A percentile compares a stretch with the other conserved stretches of the same genome.
Conservation (phyloP, 1,140 invertebrate genomes). For the Drosophila repletoides region DNA sequence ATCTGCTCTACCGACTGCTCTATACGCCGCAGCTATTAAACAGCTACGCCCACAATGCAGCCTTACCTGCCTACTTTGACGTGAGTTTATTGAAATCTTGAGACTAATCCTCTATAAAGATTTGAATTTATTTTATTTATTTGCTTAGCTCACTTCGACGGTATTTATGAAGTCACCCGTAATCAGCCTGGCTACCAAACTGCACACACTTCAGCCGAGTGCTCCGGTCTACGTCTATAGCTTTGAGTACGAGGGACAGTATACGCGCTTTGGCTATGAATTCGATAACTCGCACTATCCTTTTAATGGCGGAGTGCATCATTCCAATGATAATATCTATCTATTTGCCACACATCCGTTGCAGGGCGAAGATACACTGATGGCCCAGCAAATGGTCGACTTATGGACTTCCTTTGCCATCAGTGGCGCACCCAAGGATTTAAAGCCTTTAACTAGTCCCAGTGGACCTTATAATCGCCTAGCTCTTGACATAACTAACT, state of each 20-base stretch:
- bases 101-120: not conserved
- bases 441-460: conserved; percentile 34
- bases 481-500: conserved; percentile 23
- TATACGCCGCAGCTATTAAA: conserved; percentile 45
- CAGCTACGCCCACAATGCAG: conserved; percentile 55
- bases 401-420: conserved; percentile 82
- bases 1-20: conserved; percentile 54
- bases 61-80: conserved; percentile 70
- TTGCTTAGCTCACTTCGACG: conserved; percentile 46
- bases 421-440: conserved; percentile 50
- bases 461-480: conserved; percentile 77
- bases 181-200: conserved; percentile 49
- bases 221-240: conserved; percentile 68
- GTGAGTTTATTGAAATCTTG: conserved; percentile 28
- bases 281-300: conserved; percentile 76
- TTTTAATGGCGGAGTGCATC: conserved; percentile 82
- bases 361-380: conserved; percentile 57
- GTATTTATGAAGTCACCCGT: conserved; percentile 72
- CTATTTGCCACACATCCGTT: conserved; percentile 73
- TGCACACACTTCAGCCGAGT: conserved; percentile 25
- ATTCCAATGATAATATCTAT: conserved; percentile 82
- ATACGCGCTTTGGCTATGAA: conserved; percentile 81
- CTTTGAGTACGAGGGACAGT: conserved; percentile 73
- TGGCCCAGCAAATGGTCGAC: conserved; percentile 80
- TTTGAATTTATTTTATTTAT: not conserved